Conservation (phyloP, 2,797 vertebrate species). For the Poeciliopsis presidionis region DNA sequence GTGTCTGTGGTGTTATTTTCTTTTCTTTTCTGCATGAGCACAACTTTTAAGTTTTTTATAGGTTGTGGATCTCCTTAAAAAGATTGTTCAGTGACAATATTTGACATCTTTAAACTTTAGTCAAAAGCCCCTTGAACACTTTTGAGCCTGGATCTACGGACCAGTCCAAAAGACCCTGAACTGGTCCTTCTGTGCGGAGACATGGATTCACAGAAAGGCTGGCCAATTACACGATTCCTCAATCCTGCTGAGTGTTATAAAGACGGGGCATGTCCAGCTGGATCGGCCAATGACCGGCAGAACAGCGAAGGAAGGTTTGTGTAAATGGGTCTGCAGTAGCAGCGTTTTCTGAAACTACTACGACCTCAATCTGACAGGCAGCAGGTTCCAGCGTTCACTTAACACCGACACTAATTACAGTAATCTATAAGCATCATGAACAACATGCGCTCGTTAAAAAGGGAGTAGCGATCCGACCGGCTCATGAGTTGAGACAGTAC, state of each 20-base stretch:
- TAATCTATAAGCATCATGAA: background rate
- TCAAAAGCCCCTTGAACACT: background rate
- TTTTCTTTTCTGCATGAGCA: background rate
- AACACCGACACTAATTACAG: background rate
- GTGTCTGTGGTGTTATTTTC: background rate
- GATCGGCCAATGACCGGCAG: background rate
- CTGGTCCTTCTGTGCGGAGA: background rate
- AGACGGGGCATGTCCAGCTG: background rate
- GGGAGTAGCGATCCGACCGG: background rate
- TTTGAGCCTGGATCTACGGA: background rate
- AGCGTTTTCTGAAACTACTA: background rate
- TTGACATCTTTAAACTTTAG: background rate
- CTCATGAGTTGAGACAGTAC: background rate
- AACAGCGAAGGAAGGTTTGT: background rate
- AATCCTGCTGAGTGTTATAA: background rate
- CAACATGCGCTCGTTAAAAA: background rate
- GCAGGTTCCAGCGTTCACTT: background rate
- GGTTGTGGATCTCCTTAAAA: background rate
- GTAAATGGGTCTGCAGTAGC: background rate
- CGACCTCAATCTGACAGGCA: background rate
- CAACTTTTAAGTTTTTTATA: background rate
- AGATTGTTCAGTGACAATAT: background rate
- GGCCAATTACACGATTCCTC: background rate
- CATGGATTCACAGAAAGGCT: background rate
- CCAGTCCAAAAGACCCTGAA: background rate